Base-by-base conservation (phyloP, 1,140 invertebrate species). In the Drosophila kurseongensis region DNA sequence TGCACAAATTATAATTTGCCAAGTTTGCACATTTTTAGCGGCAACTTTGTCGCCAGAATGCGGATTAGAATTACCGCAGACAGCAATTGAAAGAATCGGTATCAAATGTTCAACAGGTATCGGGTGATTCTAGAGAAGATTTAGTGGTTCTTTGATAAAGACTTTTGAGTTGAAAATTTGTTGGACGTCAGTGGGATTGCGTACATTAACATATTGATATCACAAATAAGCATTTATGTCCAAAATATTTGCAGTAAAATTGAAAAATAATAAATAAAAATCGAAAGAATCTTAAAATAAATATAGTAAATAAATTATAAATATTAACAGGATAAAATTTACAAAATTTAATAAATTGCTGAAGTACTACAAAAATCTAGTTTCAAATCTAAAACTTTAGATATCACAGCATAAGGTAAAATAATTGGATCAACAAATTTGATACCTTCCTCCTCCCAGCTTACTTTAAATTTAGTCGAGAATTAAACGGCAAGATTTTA, bases 31-130 rank as follows among this genome's bases (percentile, higher is more conserved):
- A 48, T 48, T 48, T 44, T 48, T n/a, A 35, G 48, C 48, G 9
- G 42, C 67, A 58, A 72, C 65, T 58, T 72, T 72, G 68, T 72
- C 44, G 66, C 52, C 27, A 50, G 29, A n/a, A 61, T 61, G 45
- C 32, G 36, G 29, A 66, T 0, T 10, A 16, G 36, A 54, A 62
- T 63, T 36, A 36, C 51, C 51, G 16, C n/a, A 41, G 16, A 42
- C 45, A 18, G 3, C 36, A 18, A 42, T 51, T 9, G 18, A 9
- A 66, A 52, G 65, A 67, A 67, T 67, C 14, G 56, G 42, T 12
- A 23, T 32, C 16, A 36, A 47, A 59, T 47, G 48, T 59, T 51
- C 12, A 8, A 42, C 47, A 27, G 29, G 29, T 14, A 68, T 51
- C 18, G 32, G 50, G 36, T 38, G 29, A 66, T 67, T 68, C 3